Base-by-base conservation (phyloP, 2,888 invertebrate species). In the Rhingia campestris region DNA sequence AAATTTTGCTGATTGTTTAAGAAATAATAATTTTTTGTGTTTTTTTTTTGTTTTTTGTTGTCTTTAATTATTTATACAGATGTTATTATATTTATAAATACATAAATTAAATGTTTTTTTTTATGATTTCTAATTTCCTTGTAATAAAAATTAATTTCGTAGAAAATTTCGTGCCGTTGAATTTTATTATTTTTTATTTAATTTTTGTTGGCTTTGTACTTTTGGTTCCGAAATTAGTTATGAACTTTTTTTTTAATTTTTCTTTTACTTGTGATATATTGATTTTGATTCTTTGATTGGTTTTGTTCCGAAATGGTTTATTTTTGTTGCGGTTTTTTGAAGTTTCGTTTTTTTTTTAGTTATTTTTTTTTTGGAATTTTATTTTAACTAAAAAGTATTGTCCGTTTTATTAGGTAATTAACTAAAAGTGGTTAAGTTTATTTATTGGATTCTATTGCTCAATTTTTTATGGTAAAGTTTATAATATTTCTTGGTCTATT, bases 391-490 rank as follows among this genome's bases (percentile, higher is more conserved):
- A 82, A 72, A 74, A 69, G 47, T 84, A 86, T 59, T 86, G 88
- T 88, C 89, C 87, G 88, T 89, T 89, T 89, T 90, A 90, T 90
- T 90, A 88, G 87, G 86, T 86, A 86, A 85, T 75, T 86, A 90
- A 90, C 88, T 89, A 79, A 90, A 88, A 87, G 84, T 90, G 91
- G 90, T 88, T 90, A 84, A 81, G 88, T 88, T 88, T 87, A 45
- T 84, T 7, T 74, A 67, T 80, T 84, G 84, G 84, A 75, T 85
- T 80, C 84, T 85, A 85, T 85, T 85, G 84, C 70, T 85, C 84
- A 80, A 80, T 80, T 80, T 84, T 77, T 64, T 74, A 43, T 80
- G 79, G 66, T 70, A 67, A 80, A 49, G 69, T 85, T 80, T 72
- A 69, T 85, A 85, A 85, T 80, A 75, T 75, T 72, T 74, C 59